Base-by-base conservation (phyloP, 2,113 vertebrate genomes). In the Oreochromis spilurus region DNA sequence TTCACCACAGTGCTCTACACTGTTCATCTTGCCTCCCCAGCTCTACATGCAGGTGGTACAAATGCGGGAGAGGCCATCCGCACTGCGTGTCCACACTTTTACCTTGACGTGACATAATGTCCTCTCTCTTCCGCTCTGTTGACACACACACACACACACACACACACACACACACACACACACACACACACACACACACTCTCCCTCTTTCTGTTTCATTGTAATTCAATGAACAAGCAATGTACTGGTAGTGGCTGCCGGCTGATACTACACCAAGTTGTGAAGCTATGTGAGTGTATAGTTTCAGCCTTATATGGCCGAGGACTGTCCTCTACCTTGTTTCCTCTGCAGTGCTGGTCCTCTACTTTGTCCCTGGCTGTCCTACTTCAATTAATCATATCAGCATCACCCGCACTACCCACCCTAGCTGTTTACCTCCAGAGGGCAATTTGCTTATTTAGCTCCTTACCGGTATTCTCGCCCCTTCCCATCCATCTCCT, bases 321-420 rank as follows among this genome's bases (percentile, higher is more conserved):
- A 91, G 84, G 87, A 91, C 85, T 88, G 94, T 95, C 95, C 95
- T 96, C 93, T 91, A 94, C 89, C 88, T 93, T 29, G 10, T 91
- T 93, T 91, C 60, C 91, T 84, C 91, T 91, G 94, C 90, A 93
- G 75, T 86, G 84, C 84, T 3, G 87, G 88, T 87, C 92, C 89
- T 94, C 89, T 93, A n/a, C 88, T 62, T 87, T 87, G 94, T 94
- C 95, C 94, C 93, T 93, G 90, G 86, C 75, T 94, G 95, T 95
- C 95, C 95, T 94, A 94, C 92, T 96, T 95, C 91, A 95, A 94
- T 95, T 95, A 95, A 95, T 96, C 94, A 96, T 94, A 94, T 94
- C 82, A 94, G 89, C 92, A 87, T 95, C 92, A 91, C 88, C 86
- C 21, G 19, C 86, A 53, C 88, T 79, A 88, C 91, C 88, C 88